Evolutionary conservation across 2,888 invertebrate genomes (phyloP).

Genomic region (Liposcelis brunnea): DNA sequence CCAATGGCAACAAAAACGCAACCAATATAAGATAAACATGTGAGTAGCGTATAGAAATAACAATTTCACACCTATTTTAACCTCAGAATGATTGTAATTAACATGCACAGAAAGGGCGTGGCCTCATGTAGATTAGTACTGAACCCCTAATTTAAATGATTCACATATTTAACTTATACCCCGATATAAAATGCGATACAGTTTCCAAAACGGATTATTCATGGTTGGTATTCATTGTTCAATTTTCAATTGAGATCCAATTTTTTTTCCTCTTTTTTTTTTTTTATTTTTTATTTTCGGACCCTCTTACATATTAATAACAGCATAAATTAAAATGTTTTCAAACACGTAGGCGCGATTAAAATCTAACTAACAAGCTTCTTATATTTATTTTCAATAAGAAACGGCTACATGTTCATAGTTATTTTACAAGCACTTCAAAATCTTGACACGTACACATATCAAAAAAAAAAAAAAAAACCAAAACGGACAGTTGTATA

Average conservation of each 20-base stretch:
- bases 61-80: slow-evolving; percentile 7
- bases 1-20: too few species aligned
- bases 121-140: slow-evolving; percentile 6
- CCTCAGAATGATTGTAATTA: slow-evolving; percentile 3
- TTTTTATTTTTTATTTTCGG: not conserved
- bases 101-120: slow-evolving; percentile 9
- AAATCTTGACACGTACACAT: too few species aligned
- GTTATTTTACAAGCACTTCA: too few species aligned
- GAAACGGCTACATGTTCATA: too few species aligned
- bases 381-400: too few species aligned
- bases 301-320: slow-evolving; percentile 9
- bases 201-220: slow-evolving; percentile 3
- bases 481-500: too few species aligned
- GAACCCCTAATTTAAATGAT: too few species aligned
- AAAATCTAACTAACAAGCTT: too few species aligned
- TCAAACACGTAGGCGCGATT: slow-evolving; percentile 2
- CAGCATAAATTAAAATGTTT: slow-evolving; percentile 8
- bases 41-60: not conserved
- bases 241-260: slow-evolving; percentile 10
- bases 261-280: not conserved
- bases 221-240: slow-evolving; percentile 3
- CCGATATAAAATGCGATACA: too few species aligned
- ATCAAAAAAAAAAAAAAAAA: too few species aligned
- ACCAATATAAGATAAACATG: slow-evolving; percentile 1
- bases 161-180: too few species aligned